phyloP scores from a whole-genome alignment of 2,113 vertebrate species.

The Ariopsis seemanni region DNA sequence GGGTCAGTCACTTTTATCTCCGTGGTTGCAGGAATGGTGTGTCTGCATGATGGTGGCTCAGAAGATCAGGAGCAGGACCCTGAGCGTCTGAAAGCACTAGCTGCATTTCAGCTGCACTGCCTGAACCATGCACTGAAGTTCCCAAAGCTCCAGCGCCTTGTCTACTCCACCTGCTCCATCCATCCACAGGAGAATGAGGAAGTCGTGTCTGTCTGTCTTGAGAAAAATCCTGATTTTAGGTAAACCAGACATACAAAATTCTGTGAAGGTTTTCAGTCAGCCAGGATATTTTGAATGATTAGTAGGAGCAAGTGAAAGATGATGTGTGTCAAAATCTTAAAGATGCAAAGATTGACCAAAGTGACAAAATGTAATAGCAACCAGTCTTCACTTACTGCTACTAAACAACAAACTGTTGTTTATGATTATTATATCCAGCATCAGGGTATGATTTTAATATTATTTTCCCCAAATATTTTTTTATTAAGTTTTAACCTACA shows the following conservation, averaged over 20 bases:
- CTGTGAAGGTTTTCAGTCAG: neutral
- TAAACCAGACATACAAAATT: conserved; percentile 51
- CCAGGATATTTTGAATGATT: neutral
- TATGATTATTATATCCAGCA: neutral
- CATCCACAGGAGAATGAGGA: conserved; percentile 90
- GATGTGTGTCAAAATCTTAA: neutral
- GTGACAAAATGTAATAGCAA: neutral
- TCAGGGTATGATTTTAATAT: no score
- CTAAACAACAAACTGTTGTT: neutral
- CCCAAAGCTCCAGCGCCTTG: conserved; percentile 78
- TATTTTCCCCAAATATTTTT: no score
- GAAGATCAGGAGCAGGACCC: conserved; percentile 47
- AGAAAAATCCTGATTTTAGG: conserved; percentile 79
- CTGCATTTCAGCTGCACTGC: conserved; percentile 82
- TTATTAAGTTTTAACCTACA: no score
- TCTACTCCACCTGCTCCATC: conserved; percentile 94
- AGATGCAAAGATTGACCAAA: neutral
- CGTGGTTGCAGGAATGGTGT: conserved; percentile 80
- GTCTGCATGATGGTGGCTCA: conserved; percentile 59
- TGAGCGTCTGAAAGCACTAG: conserved; percentile 77
- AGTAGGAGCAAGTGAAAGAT: neutral
- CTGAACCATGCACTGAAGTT: conserved; percentile 83
- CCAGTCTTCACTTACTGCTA: neutral
- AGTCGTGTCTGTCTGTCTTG: conserved; percentile 76
- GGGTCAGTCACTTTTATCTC: neutral